Evolutionary conservation across 2,797 vertebrate genomes (phyloP).

Genomic region (Melopsittacus undulatus): DNA sequence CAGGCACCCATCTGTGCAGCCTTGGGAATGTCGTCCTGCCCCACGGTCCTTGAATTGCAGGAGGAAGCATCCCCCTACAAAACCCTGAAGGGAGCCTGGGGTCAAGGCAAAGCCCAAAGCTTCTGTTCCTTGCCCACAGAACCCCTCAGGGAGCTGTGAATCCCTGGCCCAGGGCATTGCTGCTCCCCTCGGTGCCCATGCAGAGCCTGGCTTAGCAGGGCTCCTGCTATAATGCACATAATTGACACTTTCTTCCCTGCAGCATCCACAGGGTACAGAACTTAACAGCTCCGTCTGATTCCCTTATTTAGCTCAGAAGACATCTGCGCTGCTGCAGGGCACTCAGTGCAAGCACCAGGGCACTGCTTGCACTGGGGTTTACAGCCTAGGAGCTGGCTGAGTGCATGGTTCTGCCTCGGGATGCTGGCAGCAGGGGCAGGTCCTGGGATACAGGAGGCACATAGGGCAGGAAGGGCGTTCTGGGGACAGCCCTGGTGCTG

Average conservation of each 20-base stretch:
- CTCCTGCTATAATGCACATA: not conserved
- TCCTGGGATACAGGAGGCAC: not conserved
- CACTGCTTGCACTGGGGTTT: not conserved
- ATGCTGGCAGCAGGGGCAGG: not conserved
- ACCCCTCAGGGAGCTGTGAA: not conserved
- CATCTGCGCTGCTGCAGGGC: not conserved
- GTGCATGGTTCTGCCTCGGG: not conserved
- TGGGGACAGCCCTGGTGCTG: not conserved
- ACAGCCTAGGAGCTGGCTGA: not conserved
- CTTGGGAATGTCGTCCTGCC: not conserved
- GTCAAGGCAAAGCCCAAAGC: not conserved
- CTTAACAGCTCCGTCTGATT: not conserved
- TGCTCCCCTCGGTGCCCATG: not conserved
- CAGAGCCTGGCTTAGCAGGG: not conserved
- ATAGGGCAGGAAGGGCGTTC: not conserved
- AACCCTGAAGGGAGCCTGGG: not conserved
- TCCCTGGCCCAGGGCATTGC: not conserved
- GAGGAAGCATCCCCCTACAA: not conserved
- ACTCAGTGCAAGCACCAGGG: not conserved
- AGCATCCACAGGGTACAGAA: not conserved
- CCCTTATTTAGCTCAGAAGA: not conserved
- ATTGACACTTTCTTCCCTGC: not conserved
- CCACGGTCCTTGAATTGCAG: not conserved
- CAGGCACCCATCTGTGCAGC: not conserved
- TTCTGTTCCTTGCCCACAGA: not conserved